These are phyloP conservation scores for Chloromyia formosa DNA, from an alignment of 2,888 invertebrate genomes.

Conservation along the genomic window DNA sequence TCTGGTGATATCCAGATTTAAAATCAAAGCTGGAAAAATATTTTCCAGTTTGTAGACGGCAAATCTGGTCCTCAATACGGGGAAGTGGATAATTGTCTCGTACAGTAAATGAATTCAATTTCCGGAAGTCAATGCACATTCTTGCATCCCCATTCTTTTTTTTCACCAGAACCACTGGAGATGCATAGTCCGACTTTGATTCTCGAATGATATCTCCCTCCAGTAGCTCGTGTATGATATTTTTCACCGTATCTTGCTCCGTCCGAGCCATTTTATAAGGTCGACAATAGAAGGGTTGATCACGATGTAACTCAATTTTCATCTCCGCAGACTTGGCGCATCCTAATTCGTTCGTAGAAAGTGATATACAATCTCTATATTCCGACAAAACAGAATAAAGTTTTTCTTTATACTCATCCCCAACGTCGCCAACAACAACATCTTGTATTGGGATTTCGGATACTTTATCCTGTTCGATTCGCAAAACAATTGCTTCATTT, in stretches of 20 bases:
- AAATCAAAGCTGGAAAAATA: conserved; percentile 52
- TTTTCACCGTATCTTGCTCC: neutral
- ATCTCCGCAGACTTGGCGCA: neutral
- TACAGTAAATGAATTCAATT: too few species aligned
- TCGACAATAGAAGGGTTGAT: neutral
- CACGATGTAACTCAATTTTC: neutral
- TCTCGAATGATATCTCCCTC: neutral
- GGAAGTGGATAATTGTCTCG: conserved; percentile 37
- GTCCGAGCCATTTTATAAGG: neutral
- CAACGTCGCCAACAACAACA: neutral
- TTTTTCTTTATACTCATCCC: neutral
- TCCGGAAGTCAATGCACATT: conserved; percentile 29
- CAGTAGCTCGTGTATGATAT: too few species aligned
- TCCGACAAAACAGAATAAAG: neutral
- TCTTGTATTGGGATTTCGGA: neutral
- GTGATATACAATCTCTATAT: conserved; percentile 11
- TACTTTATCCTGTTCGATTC: neutral
- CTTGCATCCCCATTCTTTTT: too few species aligned
- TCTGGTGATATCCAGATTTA: conserved; percentile 51
- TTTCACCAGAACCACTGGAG: too few species aligned
- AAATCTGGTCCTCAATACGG: conserved; percentile 52
- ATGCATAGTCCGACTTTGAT: neutral
- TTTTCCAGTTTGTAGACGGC: conserved; percentile 46
- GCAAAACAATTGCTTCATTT: too few species aligned
- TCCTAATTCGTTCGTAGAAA: neutral